These are phyloP conservation scores for Napeogenes sylphis DNA, from an alignment of 2,888 invertebrate genomes.

Conservation along the genomic window DNA sequence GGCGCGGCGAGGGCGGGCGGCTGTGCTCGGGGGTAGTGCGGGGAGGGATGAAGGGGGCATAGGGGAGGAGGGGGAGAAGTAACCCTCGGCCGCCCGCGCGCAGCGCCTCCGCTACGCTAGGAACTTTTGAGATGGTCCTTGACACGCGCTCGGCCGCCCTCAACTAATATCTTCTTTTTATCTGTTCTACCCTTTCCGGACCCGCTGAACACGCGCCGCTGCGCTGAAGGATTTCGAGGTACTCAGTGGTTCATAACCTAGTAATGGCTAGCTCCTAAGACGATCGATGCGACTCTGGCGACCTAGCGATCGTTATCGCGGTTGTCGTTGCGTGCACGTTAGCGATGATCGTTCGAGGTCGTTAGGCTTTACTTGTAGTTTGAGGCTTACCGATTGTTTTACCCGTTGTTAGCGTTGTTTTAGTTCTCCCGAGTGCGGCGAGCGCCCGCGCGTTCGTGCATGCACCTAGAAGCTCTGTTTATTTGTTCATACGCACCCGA, in stretches of 20 bases:
- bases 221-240: slow-evolving; percentile 92
- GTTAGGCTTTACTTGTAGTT: slow-evolving; percentile 79
- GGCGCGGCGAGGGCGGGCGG: slow-evolving; percentile 19
- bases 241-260: slow-evolving; percentile 78
- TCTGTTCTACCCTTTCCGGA: slow-evolving; percentile 84
- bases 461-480: slow-evolving; percentile 76
- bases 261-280: slow-evolving; percentile 73
- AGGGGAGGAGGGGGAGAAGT: neutral
- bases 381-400: slow-evolving; percentile 79
- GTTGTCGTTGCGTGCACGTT: slow-evolving; percentile 59
- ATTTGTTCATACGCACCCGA: slow-evolving; percentile 76
- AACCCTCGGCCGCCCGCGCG: slow-evolving; percentile 27
- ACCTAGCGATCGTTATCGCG: slow-evolving; percentile 62
- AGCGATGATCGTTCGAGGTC: slow-evolving; percentile 74
- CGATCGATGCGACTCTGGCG: slow-evolving; percentile 64
- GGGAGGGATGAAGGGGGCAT: neutral
- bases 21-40: slow-evolving; percentile 7
- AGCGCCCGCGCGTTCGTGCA: slow-evolving; percentile 73
- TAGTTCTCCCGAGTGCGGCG: slow-evolving; percentile 75
- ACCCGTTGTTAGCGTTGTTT: slow-evolving; percentile 78
- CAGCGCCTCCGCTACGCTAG: slow-evolving; percentile 68
- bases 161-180: slow-evolving; percentile 82
- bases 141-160: slow-evolving; percentile 75
- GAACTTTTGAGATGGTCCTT: slow-evolving; percentile 97
- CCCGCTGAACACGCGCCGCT: slow-evolving; percentile 82